Base-by-base conservation (phyloP, 2,113 vertebrate species). In the Bos javanicus region DNA sequence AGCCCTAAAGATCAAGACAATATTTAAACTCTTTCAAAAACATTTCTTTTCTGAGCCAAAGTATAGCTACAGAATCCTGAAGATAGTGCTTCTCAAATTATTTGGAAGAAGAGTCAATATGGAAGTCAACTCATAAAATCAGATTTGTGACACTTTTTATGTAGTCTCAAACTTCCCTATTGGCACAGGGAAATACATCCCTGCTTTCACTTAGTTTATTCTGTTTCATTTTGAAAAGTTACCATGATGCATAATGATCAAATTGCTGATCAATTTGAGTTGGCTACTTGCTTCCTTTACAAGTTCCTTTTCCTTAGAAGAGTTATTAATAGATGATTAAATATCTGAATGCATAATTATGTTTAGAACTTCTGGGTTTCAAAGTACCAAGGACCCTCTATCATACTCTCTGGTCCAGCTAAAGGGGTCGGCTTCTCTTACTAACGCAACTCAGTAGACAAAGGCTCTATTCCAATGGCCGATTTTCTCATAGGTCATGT, bases 191-290 rank as follows among this genome's bases (percentile, higher is more conserved):
- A 88, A 33, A 43, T 85, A 30, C 14, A 81, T 90, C 95, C 57
- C 50, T 94, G 46, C 5, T 96, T 64, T 43, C 74, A 94, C 10
- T 95, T 33, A 25, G 12, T 64, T 60, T 67, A 78, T 81, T 87
- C 13, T 90, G 33, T 84, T 95, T 97, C 78, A 88, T 89, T 94
- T 87, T 95, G 48, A 85, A 88, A 94, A 90, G 36, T 80, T 91
- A 82, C 43, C 23, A 52, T 62, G n/a, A 48, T 96, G 17, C 36
- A 16, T 39, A 39, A 33, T 67, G 78, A 91, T 88, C 74, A 88
- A 48, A 28, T 59, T 96, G 57, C 33, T 92, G 87, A 33, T 6
- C 30, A 64, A 0, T 33, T 33, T 46, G 54, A 91, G 83, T 54
- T 57, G 59, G 28, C 25, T 23, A 33, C 62, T 92, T 96, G 50